Conservation (phyloP, 2,888 invertebrate species). For the Hetaerina titia region DNA sequence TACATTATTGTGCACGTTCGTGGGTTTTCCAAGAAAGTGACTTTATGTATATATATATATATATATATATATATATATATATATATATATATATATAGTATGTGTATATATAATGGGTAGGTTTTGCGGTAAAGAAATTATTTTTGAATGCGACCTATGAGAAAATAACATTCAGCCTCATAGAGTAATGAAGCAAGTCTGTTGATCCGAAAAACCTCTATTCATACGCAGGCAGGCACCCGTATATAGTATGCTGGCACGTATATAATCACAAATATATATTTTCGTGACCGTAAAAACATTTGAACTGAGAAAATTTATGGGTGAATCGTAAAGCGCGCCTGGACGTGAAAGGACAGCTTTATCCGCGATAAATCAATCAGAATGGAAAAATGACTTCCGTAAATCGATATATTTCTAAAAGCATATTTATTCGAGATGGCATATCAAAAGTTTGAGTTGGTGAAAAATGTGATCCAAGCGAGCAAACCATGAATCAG, state of each 20-base stretch:
- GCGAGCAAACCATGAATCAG: background rate
- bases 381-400: background rate
- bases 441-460: background rate
- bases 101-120: too few relatives aligned
- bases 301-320: background rate
- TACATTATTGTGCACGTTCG: too few relatives aligned
- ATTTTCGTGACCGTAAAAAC: background rate
- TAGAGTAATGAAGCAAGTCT: background rate
- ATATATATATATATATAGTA: too few relatives aligned
- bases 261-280: background rate
- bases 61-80: too few relatives aligned
- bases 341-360: conserved; percentile 1
- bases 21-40: too few relatives aligned
- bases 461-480: background rate
- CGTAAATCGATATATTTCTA: background rate
- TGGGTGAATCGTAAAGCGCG: conserved; percentile 21
- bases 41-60: too few relatives aligned
- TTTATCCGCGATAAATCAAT: conserved; percentile 9
- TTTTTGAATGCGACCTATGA: too few relatives aligned
- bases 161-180: too few relatives aligned
- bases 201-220: background rate
- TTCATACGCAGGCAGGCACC: too few relatives aligned
- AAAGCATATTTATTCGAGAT: background rate
- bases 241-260: too few relatives aligned
- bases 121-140: too few relatives aligned